Conservation (phyloP, 2,797 vertebrate genomes). For the Premnoplex brunnescens region DNA sequence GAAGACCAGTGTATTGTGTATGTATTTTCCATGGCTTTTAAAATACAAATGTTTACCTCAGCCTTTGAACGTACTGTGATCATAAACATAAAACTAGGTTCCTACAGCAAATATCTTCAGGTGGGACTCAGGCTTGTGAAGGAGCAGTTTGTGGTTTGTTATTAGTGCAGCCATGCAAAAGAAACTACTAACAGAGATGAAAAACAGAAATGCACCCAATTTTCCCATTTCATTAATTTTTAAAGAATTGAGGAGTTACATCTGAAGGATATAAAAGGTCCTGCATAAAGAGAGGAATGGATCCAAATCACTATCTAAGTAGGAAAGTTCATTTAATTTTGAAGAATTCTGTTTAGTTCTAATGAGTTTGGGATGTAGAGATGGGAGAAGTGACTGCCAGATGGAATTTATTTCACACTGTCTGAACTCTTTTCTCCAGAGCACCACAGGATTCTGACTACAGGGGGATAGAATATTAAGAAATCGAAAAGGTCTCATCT, state of each 20-base stretch:
- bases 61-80: background rate
- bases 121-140: background rate
- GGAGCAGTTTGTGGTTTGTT: background rate
- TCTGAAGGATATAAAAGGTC: background rate
- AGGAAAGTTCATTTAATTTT: background rate
- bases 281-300: background rate
- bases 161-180: background rate
- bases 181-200: background rate
- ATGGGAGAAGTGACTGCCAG: background rate
- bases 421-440: background rate
- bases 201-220: background rate
- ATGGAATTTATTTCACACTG: background rate
- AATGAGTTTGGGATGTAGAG: background rate
- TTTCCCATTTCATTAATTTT: conserved; percentile 4
- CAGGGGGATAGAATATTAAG: background rate
- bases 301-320: background rate
- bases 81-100: background rate
- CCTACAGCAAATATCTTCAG: background rate
- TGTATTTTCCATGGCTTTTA: background rate
- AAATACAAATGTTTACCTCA: background rate
- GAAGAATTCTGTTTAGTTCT: background rate
- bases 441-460: background rate
- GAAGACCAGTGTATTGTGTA: background rate
- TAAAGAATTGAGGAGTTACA: background rate
- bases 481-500: background rate